These are phyloP conservation scores for Desoria tigrina DNA, from an alignment of 2,888 invertebrate species.

Conservation along the genomic window DNA sequence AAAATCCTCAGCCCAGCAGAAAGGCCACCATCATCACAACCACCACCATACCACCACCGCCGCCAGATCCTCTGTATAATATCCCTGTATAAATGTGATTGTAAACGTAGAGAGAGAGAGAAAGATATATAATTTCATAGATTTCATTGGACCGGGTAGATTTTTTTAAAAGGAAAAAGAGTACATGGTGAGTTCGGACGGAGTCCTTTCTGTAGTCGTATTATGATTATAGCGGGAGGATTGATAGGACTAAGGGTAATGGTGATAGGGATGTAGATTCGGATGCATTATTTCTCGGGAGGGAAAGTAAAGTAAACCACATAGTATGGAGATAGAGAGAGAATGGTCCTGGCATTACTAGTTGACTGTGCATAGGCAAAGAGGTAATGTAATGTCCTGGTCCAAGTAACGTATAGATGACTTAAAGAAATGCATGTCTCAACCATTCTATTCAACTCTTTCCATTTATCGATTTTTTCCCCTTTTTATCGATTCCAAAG, in stretches of 20 bases:
- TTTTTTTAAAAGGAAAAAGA: too few species aligned
- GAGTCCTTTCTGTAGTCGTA: neutral
- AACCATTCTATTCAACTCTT: conserved; percentile 45
- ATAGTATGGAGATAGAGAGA: neutral
- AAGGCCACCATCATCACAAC: too few species aligned
- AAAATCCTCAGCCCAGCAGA: conserved; percentile 4
- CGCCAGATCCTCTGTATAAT: too few species aligned
- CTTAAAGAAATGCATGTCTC: conserved; percentile 43
- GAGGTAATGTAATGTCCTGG: conserved; percentile 5
- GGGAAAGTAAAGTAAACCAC: neutral
- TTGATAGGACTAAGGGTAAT: conserved; percentile 41
- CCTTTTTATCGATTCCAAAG: conserved; percentile 39
- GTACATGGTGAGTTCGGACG: too few species aligned
- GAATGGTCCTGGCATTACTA: neutral
- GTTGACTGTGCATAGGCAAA: neutral
- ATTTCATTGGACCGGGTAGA: too few species aligned
- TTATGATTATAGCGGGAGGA: conserved; percentile 22
- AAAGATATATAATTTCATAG: too few species aligned
- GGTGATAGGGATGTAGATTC: conserved; percentile 45
- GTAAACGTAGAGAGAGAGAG: too few species aligned
- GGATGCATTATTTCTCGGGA: conserved; percentile 35
- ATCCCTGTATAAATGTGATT: too few species aligned
- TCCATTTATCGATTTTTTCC: conserved; percentile 42
- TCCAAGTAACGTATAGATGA: conserved; percentile 14
- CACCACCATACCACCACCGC: too few species aligned